phyloP scores from a whole-genome alignment of 2,888 invertebrate species.

The Drosophila emarginata region DNA sequence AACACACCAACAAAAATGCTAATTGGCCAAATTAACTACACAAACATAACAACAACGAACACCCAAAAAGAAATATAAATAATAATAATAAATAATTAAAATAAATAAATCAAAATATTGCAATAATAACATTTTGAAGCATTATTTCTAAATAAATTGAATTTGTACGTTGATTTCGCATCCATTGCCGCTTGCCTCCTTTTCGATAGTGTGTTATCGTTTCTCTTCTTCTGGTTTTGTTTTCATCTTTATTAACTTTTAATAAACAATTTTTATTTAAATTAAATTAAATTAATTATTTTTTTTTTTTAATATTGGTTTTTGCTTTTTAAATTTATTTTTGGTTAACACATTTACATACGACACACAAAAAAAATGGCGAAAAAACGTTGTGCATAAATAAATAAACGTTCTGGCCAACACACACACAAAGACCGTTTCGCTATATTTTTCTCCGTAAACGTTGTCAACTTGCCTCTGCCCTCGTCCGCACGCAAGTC shows the following conservation, averaged over 20 bases:
- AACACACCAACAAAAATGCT: constrained; percentile 47
- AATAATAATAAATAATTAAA: neutral
- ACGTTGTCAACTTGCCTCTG: constrained; percentile 34
- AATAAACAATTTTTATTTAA: neutral
- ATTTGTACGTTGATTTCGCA: neutral
- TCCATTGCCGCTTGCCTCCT: neutral
- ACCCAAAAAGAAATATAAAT: neutral
- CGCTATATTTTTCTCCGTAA: constrained; percentile 32
- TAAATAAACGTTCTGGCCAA: constrained; percentile 11
- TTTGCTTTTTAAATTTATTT: neutral
- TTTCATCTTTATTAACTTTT: neutral
- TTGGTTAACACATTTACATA: constrained; percentile 28
- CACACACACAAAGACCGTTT: constrained; percentile 55
- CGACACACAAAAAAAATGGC: constrained; percentile 48
- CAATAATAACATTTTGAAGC: neutral
- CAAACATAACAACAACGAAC: constrained; percentile 19
- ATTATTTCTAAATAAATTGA: neutral
- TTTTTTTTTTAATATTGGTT: neutral
- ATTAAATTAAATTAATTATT: too few species aligned
- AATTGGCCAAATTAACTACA: constrained; percentile 57
- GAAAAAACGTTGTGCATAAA: constrained; percentile 38
- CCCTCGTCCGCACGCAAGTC: constrained; percentile 10
- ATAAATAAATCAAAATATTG: neutral
- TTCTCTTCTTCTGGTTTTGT: neutral
- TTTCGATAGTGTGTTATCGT: neutral